Base-by-base conservation (phyloP, 2,113 vertebrate genomes). In the Peucedramus taeniatus region DNA sequence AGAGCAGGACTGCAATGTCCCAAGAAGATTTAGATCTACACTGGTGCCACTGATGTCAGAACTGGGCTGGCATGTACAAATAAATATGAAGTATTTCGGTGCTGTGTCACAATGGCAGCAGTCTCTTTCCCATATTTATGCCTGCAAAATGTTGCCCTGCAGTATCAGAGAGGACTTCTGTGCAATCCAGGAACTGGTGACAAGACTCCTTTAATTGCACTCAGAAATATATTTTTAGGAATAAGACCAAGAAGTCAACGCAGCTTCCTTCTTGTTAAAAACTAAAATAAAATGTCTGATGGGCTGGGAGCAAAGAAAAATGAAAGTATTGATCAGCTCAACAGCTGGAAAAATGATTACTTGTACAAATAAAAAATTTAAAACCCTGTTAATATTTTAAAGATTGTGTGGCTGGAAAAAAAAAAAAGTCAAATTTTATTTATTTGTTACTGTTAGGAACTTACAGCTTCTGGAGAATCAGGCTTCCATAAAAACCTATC, bases 341-440 rank as follows among this genome's bases (percentile, higher is more conserved):
- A 87, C 91, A 94, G 83, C 91, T 96, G 96, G 94, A 89, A 96
- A 97, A 96, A 83, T n/a, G 37, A 90, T 77, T 79, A 24, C 33
- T 84, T 66, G 63, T 76, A 72, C 61, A 94, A 96, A 88, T 92
- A 93, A 77, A 92, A 37, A 8, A 19, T 83, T 4, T 6, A 65
- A 95, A 83, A 59, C 30, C 12, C 39, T 59, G 57, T 78, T 86
- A 94, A 83, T 76, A 54, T 91, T 96, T 96, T 78, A 82, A 94
- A 92, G 60, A 86, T 59, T 50, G 39, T 51, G 19, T 79, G 42
- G n/a, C 75, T 95, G 88, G 85, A n/a, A n/a, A 4, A 53, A 71
- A 87, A 92, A 84, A 85, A 49, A 26, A 15, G 12, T 24, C 28
- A 54, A 5, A 4, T 3, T 6, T 80, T 90, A 27, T 83, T 89